These are phyloP conservation scores for Olivierus martensii DNA, from an alignment of 1,140 invertebrate genomes.

Conservation along the genomic window DNA sequence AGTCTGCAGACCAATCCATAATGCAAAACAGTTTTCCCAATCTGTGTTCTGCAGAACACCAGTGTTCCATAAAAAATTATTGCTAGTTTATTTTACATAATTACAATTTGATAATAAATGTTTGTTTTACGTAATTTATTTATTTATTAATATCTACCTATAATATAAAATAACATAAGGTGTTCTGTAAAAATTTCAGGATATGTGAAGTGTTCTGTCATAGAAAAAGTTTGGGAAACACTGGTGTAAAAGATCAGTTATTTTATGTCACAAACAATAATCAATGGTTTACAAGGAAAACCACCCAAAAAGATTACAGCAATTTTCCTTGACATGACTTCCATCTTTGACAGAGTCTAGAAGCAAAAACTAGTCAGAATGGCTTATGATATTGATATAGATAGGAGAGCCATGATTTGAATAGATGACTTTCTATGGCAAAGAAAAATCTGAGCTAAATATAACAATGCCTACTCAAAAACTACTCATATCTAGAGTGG, in stretches of 20 bases:
- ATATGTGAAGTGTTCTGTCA: too few relatives aligned
- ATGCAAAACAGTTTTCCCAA: too few relatives aligned
- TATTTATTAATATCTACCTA: too few relatives aligned
- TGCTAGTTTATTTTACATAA: too few relatives aligned
- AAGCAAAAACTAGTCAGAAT: not conserved
- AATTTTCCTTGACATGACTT: constrained; percentile 1
- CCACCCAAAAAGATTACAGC: not conserved
- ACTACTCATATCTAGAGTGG: not conserved
- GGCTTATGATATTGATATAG: not conserved
- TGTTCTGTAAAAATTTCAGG: too few relatives aligned
- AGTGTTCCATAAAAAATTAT: too few relatives aligned
- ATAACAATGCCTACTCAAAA: constrained; percentile 1
- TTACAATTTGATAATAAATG: too few relatives aligned
- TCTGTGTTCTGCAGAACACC: too few relatives aligned
- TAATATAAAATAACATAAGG: too few relatives aligned
- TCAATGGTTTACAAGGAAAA: not conserved
- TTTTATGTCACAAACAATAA: constrained; percentile 2
- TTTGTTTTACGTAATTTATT: too few relatives aligned
- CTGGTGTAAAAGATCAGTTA: not conserved
- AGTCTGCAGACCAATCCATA: not conserved
- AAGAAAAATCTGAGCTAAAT: constrained; percentile 1
- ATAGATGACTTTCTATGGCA: constrained; percentile 3
- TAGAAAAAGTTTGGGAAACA: too few relatives aligned
- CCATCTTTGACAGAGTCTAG: constrained; percentile 4
- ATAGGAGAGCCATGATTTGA: not conserved